Evolutionary conservation across 1,140 invertebrate species (phyloP).

Genomic region (Chlorops oryzae): DNA sequence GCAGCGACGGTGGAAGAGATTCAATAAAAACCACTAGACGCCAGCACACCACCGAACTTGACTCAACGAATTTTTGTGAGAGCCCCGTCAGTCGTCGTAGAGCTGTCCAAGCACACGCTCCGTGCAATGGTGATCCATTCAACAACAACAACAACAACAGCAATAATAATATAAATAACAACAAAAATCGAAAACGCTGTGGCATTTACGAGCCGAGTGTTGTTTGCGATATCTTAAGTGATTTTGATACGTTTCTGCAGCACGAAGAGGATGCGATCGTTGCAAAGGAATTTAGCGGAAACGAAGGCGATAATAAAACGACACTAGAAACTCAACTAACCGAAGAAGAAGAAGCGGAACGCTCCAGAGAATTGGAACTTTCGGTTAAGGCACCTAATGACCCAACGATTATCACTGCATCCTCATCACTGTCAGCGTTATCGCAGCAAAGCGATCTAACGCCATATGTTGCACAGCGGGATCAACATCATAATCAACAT

Average conservation of each 20-base stretch:
- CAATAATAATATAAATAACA: no score
- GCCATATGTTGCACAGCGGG: neutral
- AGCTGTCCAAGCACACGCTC: neutral
- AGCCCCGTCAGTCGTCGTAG: neutral
- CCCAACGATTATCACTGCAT: neutral
- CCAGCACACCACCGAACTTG: neutral
- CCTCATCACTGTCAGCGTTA: neutral
- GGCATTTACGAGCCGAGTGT: slow-evolving; percentile 6
- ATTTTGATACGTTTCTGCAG: slow-evolving; percentile 3
- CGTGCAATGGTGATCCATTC: no score
- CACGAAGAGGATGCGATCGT: neutral
- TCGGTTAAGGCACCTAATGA: neutral
- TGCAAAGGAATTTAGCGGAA: no score
- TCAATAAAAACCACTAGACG: neutral
- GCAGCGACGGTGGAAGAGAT: neutral
- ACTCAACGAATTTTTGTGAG: neutral
- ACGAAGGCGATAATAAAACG: no score
- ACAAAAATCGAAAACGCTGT: neutral
- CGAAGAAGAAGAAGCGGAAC: no score
- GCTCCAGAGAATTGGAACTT: no score
- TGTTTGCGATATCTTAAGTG: slow-evolving; percentile 7
- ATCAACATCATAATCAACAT: neutral
- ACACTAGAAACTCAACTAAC: no score
- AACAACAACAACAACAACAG: no score
- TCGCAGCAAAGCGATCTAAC: neutral